These are phyloP conservation scores for Diphyllodes magnificus DNA, from an alignment of 2,113 vertebrate genomes.

Conservation along the genomic window DNA sequence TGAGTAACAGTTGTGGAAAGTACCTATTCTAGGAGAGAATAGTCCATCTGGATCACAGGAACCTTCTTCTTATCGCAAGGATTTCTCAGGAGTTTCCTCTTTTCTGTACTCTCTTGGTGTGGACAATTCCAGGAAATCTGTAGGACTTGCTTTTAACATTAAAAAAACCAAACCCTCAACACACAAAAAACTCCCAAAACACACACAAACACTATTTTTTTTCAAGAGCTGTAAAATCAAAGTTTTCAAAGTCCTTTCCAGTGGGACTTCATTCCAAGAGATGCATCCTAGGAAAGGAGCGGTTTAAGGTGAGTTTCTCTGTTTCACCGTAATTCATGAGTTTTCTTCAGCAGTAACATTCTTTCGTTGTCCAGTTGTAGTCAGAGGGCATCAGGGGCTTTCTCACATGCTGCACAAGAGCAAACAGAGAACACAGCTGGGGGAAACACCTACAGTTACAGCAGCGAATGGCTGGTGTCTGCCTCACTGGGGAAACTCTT, in stretches of 20 bases:
- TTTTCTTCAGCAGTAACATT: neutral
- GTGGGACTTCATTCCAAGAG: neutral
- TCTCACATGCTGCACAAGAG: neutral
- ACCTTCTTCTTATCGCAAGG: rapidly evolving
- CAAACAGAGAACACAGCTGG: neutral
- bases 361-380: neutral
- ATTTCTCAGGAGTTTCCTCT: neutral
- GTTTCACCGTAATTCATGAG: neutral
- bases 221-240: neutral
- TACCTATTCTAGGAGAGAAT: neutral
- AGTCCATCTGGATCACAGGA: neutral
- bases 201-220: neutral
- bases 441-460: neutral
- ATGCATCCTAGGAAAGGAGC: neutral
- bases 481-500: neutral
- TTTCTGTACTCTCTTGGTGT: neutral
- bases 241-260: neutral
- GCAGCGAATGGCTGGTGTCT: neutral
- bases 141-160: neutral
- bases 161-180: neutral
- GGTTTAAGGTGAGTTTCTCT: neutral
- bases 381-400: neutral
- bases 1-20: neutral
- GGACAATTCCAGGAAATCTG: neutral
- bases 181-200: neutral